Percentiles rank a stretch among this genome's conserved stretches.
Evolutionary conservation across 2,797 vertebrate genomes (phyloP).

Genomic region (Hephaestus fuliginosus): DNA sequence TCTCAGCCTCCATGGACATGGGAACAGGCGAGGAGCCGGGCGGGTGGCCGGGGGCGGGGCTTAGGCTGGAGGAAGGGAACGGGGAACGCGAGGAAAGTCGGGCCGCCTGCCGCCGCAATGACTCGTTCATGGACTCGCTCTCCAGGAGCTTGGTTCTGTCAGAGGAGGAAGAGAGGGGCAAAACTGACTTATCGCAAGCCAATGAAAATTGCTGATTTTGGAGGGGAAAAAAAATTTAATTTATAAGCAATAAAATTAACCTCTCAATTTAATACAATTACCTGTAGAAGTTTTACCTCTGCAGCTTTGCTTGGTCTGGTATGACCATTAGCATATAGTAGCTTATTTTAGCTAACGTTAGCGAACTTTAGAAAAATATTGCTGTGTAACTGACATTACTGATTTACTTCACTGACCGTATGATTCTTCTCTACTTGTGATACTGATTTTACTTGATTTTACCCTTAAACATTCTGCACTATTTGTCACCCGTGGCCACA

Average conservation of each 20-base stretch:
- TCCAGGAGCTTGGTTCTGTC: conserved; percentile 94
- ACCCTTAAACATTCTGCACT: neutral
- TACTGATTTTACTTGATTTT: neutral
- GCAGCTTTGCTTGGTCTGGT: neutral
- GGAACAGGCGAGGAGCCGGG: conserved; percentile 85
- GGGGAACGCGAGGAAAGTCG: conserved; percentile 86
- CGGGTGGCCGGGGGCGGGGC: conserved; percentile 74
- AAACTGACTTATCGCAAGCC: neutral
- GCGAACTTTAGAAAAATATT: too few species aligned
- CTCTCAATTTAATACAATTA: neutral
- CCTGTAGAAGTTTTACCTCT: neutral
- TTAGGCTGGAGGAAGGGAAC: conserved; percentile 74
- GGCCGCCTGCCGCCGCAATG: conserved; percentile 89
- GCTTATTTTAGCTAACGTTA: neutral
- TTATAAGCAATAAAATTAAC: neutral
- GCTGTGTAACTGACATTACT: neutral
- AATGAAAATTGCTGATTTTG: neutral
- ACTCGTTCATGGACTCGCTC: conserved; percentile 97
- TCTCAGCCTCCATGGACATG: conserved; percentile 89
- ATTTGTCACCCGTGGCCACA: neutral
- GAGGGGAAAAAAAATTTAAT: neutral
- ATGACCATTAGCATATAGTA: neutral
- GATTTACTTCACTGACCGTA: neutral
- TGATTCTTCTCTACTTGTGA: neutral
- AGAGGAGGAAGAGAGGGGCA: neutral